Evolutionary conservation across 2,113 vertebrate species (phyloP).

Genomic region (Dipodomys stephensi): DNA sequence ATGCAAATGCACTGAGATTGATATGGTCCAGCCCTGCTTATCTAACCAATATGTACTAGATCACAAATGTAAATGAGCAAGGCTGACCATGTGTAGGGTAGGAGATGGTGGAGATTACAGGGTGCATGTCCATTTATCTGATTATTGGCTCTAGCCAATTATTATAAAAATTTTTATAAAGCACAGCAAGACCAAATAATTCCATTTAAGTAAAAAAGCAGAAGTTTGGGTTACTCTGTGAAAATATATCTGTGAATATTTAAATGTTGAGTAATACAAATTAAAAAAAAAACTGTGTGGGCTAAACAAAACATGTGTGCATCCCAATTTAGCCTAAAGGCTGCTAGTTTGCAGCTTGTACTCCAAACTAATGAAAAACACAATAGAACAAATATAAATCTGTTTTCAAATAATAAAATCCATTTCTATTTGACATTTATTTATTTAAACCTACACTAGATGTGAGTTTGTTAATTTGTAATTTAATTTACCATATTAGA

Average conservation of each 20-base stretch:
- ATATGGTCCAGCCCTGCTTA: not conserved
- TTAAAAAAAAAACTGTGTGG: constrained; percentile 48
- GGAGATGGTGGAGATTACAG: not conserved
- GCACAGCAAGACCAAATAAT: not conserved
- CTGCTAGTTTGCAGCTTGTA: constrained; percentile 60
- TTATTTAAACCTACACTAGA: constrained; percentile 18
- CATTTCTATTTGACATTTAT: not conserved
- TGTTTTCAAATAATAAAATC: constrained; percentile 34
- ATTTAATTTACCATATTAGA: not conserved
- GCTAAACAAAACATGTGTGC: constrained; percentile 66
- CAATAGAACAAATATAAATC: constrained; percentile 36
- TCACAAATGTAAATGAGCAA: not conserved
- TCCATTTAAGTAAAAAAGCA: constrained; percentile 49
- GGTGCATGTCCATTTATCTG: not conserved
- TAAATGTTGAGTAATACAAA: constrained; percentile 58
- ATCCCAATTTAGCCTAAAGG: constrained; percentile 62
- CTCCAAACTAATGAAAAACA: constrained; percentile 54
- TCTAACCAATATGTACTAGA: not conserved
- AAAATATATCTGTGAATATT: constrained; percentile 51
- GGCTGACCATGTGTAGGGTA: not conserved
- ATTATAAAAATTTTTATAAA: not conserved
- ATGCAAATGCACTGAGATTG: not conserved
- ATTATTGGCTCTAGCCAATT: not conserved
- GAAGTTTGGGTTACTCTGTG: constrained; percentile 30
- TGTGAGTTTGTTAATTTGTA: not conserved